A percentile compares a stretch with the other conserved stretches of the same genome.
Conservation (phyloP, 2,888 invertebrate genomes). For the Anoplius nigerrimus region DNA sequence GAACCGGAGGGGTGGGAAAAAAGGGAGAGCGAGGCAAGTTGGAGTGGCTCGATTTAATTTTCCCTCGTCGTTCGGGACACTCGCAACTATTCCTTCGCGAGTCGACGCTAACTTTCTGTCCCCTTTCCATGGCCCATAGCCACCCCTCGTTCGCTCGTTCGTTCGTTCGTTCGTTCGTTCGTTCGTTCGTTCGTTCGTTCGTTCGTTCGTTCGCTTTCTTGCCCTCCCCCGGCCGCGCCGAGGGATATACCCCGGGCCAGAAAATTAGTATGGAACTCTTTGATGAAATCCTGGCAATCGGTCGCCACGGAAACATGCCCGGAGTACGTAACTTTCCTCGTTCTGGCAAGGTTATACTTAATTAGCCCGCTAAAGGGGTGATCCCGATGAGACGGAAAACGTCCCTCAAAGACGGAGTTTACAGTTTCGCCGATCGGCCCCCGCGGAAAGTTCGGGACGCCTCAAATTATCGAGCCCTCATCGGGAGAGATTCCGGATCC, state of each 20-base stretch:
- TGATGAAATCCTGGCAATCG: background rate
- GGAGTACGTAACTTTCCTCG: no score
- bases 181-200: no score
- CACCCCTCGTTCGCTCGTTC: background rate
- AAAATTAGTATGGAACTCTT: conserved; percentile 1
- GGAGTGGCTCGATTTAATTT: conserved; percentile 12
- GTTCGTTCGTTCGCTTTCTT: no score
- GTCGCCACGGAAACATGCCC: background rate
- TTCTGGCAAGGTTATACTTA: no score
- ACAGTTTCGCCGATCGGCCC: no score
- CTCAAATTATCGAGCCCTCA: no score
- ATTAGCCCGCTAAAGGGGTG: no score
- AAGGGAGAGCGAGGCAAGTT: background rate
- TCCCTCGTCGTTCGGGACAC: conserved; percentile 12
- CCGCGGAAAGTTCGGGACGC: no score
- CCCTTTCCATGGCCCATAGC: background rate
- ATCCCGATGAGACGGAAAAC: no score
- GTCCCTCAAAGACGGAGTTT: no score
- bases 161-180: no score
- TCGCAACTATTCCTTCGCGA: conserved; percentile 7
- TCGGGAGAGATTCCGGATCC: no score
- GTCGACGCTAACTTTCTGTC: background rate
- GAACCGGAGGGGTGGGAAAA: conserved; percentile 12
- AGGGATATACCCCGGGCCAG: background rate
- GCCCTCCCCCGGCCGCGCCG: background rate